phyloP scores from a whole-genome alignment of 2,797 vertebrate species.

The Chiloscyllium punctatum region DNA sequence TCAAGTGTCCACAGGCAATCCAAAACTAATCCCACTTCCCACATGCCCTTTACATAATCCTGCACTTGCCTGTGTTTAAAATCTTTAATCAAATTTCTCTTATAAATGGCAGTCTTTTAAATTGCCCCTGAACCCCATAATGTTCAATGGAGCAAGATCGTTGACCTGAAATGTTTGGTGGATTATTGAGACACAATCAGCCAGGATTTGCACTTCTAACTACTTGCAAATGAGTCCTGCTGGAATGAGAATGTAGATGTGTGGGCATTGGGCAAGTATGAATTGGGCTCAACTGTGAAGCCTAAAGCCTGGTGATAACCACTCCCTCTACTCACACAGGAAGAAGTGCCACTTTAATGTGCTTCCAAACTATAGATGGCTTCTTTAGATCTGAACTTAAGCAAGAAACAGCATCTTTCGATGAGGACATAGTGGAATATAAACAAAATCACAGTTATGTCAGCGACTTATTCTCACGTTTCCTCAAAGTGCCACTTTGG shows the following conservation, averaged over 20 bases:
- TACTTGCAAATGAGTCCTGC: neutral
- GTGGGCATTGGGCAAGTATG: neutral
- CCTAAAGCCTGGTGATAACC: neutral
- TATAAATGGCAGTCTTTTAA: neutral
- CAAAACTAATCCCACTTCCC: neutral
- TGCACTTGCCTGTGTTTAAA: neutral
- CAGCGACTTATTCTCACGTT: neutral
- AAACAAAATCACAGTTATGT: neutral
- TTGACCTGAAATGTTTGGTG: neutral
- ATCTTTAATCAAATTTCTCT: neutral
- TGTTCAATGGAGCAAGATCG: neutral
- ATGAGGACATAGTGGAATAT: neutral
- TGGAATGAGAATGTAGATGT: neutral
- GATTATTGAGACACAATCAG: neutral
- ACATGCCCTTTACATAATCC: neutral
- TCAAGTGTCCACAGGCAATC: neutral
- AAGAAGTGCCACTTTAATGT: neutral
- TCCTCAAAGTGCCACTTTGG: neutral
- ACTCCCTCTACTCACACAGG: neutral
- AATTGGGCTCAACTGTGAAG: neutral
- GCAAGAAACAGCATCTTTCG: neutral
- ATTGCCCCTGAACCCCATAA: neutral
- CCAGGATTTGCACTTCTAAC: neutral
- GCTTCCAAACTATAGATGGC: neutral
- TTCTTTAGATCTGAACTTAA: neutral